A percentile compares a stretch with the other conserved stretches of the same genome.
phyloP scores from a whole-genome alignment of 2,113 vertebrate species.

The Petroica traversi region DNA sequence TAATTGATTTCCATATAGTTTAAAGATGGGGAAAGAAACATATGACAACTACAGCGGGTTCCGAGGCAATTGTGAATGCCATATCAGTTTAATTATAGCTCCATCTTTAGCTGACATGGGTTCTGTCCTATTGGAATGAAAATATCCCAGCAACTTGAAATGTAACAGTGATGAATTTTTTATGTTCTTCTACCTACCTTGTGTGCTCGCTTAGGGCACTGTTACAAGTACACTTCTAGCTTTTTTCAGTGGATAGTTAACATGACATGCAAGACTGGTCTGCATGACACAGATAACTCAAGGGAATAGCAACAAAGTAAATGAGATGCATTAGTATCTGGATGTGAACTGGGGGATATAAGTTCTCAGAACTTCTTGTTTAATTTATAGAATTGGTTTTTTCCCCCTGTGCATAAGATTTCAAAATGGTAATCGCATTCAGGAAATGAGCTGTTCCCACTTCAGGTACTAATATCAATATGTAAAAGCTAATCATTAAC shows the following conservation, averaged over 20 bases:
- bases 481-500: slow-evolving; percentile 78
- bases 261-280: slow-evolving; percentile 78
- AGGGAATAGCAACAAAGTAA: slow-evolving; percentile 81
- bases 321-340: slow-evolving; percentile 92
- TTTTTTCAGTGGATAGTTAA: slow-evolving; percentile 80
- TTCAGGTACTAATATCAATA: slow-evolving; percentile 79
- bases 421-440: slow-evolving; percentile 77
- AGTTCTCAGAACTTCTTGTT: slow-evolving; percentile 90
- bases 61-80: slow-evolving; percentile 70
- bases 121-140: slow-evolving; percentile 83
- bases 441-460: slow-evolving; percentile 74
- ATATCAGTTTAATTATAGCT: slow-evolving; percentile 84
- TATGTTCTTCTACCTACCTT: slow-evolving; percentile 74
- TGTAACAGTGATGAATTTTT: slow-evolving; percentile 83
- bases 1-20: slow-evolving; percentile 97
- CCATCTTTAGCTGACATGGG: slow-evolving; percentile 78
- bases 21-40: slow-evolving; percentile 82
- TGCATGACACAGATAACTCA: slow-evolving; percentile 92
- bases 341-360: slow-evolving; percentile 87
- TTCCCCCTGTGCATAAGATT: slow-evolving; percentile 77
- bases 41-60: slow-evolving; percentile 73
- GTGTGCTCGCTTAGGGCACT: slow-evolving; percentile 75
- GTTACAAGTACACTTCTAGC: slow-evolving; percentile 77
- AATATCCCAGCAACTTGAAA: slow-evolving; percentile 81
- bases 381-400: slow-evolving; percentile 83